Base-by-base conservation (phyloP, 1,140 invertebrate species). In the Vanessa atalanta region DNA sequence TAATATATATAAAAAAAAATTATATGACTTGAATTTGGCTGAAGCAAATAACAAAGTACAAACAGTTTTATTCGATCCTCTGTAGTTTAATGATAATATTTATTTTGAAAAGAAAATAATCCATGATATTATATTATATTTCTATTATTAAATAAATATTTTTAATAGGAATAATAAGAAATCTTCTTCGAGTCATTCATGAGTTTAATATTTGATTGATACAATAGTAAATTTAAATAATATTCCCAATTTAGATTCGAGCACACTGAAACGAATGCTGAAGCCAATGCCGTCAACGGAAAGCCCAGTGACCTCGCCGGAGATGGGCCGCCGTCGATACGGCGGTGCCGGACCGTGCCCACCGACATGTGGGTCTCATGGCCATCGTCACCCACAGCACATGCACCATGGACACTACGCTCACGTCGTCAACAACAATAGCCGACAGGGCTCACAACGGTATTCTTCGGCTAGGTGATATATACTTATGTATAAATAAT, bases 221-320 rank as follows among this genome's bases (percentile, higher is more conserved):
- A 43, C 7, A 43, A 9, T 43, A 43, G 8, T 43, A 31, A 1
- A 31, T 4, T 4, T 31, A 31, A 3, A 26, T 26, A 13, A 2
- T 4, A 6, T 37, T 61, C 8, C 4, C 12, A 50, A 67, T 82
- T 79, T 94, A 83, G 97, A 97, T 90, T 97, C 97, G 77, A 97
- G 97, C 88, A 98, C 97, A 1, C 93, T 99, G 76, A 98, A 99
- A 87, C 95, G 97, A 60, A 98, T 99, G 97, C 93, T 99, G 75
- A 98, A 98, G 83, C 98, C 98, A 26, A 97, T 99, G 94, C 96
- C 97, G 26, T 96, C 96, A 80, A 95, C 95, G 70, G 97, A 97
- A 82, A 97, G 96, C 86, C 97, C 97, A 5, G 97, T 97, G 12
- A 97, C 97, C 14, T 97, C 97, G 70, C 97, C 97, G 11, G 97